phyloP scores from a whole-genome alignment of 2,113 vertebrate species.

The Zosterops hypoxanthus region DNA sequence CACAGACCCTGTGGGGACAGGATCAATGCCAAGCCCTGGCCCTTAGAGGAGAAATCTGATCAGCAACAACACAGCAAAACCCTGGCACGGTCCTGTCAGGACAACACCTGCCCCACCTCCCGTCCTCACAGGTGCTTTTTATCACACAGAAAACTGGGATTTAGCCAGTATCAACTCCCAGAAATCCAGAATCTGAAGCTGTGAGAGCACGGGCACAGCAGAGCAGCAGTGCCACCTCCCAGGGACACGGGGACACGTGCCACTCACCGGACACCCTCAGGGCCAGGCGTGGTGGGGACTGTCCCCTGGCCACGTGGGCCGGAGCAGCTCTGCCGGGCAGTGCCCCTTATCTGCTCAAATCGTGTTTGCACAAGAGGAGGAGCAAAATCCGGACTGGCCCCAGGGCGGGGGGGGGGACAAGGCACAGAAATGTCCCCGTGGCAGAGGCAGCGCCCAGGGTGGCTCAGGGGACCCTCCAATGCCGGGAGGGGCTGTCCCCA shows the following conservation, averaged over 20 bases:
- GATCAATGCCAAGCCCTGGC: rapidly evolving
- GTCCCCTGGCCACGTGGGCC: rapidly evolving
- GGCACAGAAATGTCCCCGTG: rapidly evolving
- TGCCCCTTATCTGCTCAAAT: background rate
- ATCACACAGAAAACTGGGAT: background rate
- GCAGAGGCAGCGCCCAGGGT: rapidly evolving
- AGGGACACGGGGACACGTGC: background rate
- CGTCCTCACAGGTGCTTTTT: rapidly evolving
- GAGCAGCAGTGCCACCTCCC: background rate
- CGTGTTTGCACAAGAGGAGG: constrained; percentile 45
- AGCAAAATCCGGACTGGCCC: background rate
- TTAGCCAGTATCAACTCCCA: background rate
- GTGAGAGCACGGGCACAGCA: rapidly evolving
- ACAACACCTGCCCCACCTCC: background rate
- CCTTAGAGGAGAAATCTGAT: background rate
- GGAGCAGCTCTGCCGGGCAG: background rate
- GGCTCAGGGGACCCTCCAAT: background rate
- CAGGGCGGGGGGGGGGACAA: no score
- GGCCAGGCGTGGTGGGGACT: rapidly evolving
- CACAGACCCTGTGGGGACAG: rapidly evolving
- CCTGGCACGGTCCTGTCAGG: background rate
- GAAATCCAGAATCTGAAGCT: background rate
- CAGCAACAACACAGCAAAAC: background rate
- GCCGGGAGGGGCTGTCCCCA: rapidly evolving
- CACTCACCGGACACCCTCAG: rapidly evolving